Percentiles rank a stretch among this genome's conserved stretches.
phyloP scores from a whole-genome alignment of 2,888 invertebrate genomes.

The Lithophane leautieri region DNA sequence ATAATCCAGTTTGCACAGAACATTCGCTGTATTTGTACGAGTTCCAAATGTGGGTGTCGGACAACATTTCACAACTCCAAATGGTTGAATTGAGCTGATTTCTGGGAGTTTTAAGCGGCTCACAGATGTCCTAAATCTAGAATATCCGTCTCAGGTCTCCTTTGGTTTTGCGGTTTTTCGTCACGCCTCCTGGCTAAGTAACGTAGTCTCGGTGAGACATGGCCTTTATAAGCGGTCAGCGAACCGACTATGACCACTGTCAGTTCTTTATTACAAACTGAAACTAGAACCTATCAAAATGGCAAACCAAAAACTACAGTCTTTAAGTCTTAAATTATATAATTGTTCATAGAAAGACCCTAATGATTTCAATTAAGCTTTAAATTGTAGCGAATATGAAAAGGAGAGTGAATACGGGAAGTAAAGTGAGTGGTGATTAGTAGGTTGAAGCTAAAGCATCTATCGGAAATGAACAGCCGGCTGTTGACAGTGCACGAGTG shows the following conservation, averaged over 20 bases:
- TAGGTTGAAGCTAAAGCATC: constrained; percentile 12
- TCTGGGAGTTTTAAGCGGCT: constrained; percentile 5
- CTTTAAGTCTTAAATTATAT: background rate
- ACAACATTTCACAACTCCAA: constrained; percentile 22
- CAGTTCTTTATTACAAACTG: constrained; percentile 15
- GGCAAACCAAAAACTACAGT: background rate
- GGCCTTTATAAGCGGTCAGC: constrained; percentile 40
- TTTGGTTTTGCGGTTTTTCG: constrained; percentile 53
- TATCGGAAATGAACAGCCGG: constrained; percentile 32
- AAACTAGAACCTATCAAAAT: background rate
- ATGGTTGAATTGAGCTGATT: constrained; percentile 6
- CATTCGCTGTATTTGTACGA: constrained; percentile 42
- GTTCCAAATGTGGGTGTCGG: constrained; percentile 47
- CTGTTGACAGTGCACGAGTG: constrained; percentile 22
- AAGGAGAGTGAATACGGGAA: constrained; percentile 32
- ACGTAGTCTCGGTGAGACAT: constrained; percentile 40
- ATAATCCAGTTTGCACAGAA: constrained; percentile 63
- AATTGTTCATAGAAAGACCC: background rate
- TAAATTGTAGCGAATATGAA: constrained; percentile 14
- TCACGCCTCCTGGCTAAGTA: constrained; percentile 48
- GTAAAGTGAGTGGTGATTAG: constrained; percentile 29
- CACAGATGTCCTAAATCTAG: background rate
- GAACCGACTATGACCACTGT: constrained; percentile 26
- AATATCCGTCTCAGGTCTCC: constrained; percentile 7
- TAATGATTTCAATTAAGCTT: constrained; percentile 15